These are phyloP conservation scores for Polyergus mexicanus DNA, from an alignment of 1,140 invertebrate species.

Conservation along the genomic window DNA sequence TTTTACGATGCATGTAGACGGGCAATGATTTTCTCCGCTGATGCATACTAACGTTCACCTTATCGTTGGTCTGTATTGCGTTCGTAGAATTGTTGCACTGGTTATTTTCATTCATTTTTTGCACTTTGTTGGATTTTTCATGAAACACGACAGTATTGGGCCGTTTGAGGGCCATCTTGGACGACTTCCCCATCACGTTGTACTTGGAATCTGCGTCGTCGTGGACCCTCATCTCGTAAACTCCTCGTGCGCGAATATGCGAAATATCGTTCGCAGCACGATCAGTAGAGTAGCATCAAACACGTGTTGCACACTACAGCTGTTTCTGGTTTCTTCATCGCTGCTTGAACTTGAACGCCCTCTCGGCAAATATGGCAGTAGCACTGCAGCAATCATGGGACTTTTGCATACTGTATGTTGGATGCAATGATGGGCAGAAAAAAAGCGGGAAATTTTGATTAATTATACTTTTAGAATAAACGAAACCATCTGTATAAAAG, in stretches of 20 bases:
- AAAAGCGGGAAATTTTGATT: background rate
- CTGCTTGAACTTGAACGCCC: background rate
- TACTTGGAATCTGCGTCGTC: slow-evolving; percentile 82
- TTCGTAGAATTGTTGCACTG: slow-evolving; percentile 16
- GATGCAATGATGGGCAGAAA: background rate
- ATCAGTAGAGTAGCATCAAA: background rate
- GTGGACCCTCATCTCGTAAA: slow-evolving; percentile 81
- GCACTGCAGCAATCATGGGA: no score
- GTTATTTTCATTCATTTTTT: slow-evolving; percentile 68
- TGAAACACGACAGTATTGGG: slow-evolving; percentile 75
- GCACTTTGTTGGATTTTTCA: slow-evolving; percentile 71
- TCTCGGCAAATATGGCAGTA: background rate
- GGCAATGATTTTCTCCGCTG: slow-evolving; percentile 87
- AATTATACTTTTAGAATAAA: no score
- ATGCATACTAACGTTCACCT: slow-evolving; percentile 81
- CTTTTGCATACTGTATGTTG: no score
- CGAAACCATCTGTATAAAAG: background rate
- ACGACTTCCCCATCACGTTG: slow-evolving; percentile 75
- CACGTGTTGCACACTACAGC: slow-evolving; percentile 70
- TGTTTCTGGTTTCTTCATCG: slow-evolving; percentile 53
- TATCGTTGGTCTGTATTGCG: slow-evolving; percentile 64
- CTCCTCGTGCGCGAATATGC: background rate
- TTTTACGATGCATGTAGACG: slow-evolving; percentile 85
- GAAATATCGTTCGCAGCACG: background rate
- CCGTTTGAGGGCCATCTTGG: slow-evolving; percentile 79